These are phyloP conservation scores for Theocolax elegans DNA, from an alignment of 1,140 invertebrate genomes.

Conservation along the genomic window DNA sequence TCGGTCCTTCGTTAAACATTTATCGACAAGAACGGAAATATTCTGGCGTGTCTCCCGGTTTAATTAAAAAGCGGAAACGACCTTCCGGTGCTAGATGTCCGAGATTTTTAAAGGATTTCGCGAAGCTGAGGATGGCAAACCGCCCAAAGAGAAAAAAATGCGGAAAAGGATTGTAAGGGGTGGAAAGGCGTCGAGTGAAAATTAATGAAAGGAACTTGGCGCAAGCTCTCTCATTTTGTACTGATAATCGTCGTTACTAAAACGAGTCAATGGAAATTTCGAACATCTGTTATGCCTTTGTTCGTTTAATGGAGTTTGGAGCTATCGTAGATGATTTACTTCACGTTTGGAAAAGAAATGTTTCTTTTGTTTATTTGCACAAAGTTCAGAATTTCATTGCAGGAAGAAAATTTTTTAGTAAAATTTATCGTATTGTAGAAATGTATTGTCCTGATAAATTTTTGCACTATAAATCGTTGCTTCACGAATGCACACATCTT, in stretches of 20 bases:
- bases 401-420: too few relatives aligned
- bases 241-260: neutral
- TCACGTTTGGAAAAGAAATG: too few relatives aligned
- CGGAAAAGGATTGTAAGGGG: neutral
- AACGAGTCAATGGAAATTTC: neutral
- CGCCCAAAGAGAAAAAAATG: neutral
- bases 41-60: constrained; percentile 17
- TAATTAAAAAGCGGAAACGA: constrained; percentile 42
- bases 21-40: constrained; percentile 42
- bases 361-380: too few relatives aligned
- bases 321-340: too few relatives aligned
- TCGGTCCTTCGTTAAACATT: constrained; percentile 40
- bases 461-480: too few relatives aligned
- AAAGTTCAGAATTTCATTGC: too few relatives aligned
- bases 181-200: neutral
- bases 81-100: neutral
- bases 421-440: too few relatives aligned
- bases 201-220: constrained; percentile 16
- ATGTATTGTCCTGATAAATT: too few relatives aligned
- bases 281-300: constrained; percentile 1
- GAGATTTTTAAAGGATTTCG: constrained; percentile 25
- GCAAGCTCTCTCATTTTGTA: neutral
- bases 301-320: neutral
- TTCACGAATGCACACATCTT: too few relatives aligned
- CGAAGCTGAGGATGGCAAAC: neutral